phyloP scores from a whole-genome alignment of 2,113 vertebrate genomes.

The Microcebus griseorufus region DNA sequence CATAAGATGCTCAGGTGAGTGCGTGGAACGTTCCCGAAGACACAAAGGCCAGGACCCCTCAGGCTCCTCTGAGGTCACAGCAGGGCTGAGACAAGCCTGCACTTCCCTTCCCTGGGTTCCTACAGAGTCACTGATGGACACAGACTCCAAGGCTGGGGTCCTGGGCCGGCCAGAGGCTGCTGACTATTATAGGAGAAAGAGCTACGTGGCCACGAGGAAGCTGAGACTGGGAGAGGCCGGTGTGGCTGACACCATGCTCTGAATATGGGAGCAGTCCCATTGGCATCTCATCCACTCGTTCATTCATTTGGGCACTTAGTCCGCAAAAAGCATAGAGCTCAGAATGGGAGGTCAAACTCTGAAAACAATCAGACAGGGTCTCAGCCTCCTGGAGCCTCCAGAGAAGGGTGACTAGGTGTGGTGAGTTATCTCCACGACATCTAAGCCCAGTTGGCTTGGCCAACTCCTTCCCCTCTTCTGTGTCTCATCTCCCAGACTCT shows the following conservation, averaged over 20 bases:
- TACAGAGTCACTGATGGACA: neutral
- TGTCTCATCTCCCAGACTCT: neutral
- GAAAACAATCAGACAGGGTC: neutral
- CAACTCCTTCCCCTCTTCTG: neutral
- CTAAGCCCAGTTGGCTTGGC: neutral
- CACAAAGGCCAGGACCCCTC: neutral
- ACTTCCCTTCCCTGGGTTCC: neutral
- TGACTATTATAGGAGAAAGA: neutral
- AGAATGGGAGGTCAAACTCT: neutral
- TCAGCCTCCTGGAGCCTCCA: neutral
- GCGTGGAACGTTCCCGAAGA: neutral
- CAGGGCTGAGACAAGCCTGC: neutral
- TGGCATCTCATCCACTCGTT: neutral
- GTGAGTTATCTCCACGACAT: neutral
- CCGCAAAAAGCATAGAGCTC: neutral
- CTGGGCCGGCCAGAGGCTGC: neutral
- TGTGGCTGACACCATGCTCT: neutral
- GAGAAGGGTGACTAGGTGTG: neutral
- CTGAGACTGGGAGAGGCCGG: no score
- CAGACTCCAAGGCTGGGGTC: neutral
- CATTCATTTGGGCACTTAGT: neutral
- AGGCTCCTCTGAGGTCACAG: neutral
- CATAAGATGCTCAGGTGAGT: constrained; percentile 88
- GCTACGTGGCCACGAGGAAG: neutral
- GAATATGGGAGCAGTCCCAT: neutral